Conservation (phyloP, 1,140 invertebrate species). For the Berghia stephanieae region DNA sequence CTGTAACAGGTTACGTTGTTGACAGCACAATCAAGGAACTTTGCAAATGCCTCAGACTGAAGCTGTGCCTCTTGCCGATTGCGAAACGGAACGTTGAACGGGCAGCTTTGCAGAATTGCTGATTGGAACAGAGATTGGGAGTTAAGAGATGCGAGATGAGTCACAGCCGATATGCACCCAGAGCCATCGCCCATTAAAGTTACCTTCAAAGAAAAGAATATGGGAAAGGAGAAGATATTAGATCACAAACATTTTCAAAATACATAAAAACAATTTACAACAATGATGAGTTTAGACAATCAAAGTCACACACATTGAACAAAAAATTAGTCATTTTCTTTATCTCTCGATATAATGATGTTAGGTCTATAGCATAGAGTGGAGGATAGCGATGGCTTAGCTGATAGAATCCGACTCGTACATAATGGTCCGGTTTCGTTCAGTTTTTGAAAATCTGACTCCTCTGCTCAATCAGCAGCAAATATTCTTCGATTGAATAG, state of each 20-base stretch:
- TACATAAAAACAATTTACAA: neutral
- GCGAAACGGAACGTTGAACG: constrained; percentile 27
- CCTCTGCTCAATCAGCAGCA: no score
- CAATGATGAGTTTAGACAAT: no score
- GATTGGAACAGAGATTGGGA: constrained; percentile 21
- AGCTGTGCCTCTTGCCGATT: constrained; percentile 7
- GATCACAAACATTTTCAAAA: neutral
- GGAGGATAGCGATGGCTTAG: no score
- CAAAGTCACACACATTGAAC: no score
- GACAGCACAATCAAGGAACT: constrained; percentile 11
- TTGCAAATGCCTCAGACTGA: constrained; percentile 10
- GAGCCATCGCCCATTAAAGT: constrained; percentile 41
- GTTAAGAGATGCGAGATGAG: constrained; percentile 31
- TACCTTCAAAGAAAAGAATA: constrained; percentile 22
- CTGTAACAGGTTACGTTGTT: constrained; percentile 29
- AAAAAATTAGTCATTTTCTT: no score
- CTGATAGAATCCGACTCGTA: no score
- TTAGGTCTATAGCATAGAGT: no score
- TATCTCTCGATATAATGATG: no score
- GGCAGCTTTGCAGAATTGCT: constrained; percentile 35
- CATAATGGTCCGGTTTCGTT: no score
- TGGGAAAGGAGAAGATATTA: neutral
- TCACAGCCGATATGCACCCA: constrained; percentile 34
- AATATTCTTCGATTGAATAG: no score
- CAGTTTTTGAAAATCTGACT: no score